A percentile compares a stretch with the other conserved stretches of the same genome.
These are phyloP conservation scores for Ligdia adustata DNA, from an alignment of 2,888 invertebrate genomes.

Conservation along the genomic window DNA sequence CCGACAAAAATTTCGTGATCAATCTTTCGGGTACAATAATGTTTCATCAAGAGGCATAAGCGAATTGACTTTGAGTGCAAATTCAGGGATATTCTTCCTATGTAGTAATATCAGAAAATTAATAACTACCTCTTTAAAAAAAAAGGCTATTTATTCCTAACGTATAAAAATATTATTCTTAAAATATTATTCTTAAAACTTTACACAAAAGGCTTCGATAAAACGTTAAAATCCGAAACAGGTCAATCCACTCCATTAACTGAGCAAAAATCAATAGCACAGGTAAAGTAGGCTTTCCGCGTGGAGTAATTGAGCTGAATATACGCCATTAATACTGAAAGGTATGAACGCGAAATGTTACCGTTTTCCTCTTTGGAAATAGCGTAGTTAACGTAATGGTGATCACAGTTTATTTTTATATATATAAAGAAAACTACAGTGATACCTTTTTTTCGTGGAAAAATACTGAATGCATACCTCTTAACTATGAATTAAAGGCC, in stretches of 20 bases:
- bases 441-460: too few species aligned
- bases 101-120: too few species aligned
- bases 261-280: constrained; percentile 38
- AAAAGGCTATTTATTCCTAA: too few species aligned
- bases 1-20: too few species aligned
- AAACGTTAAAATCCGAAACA: constrained; percentile 18
- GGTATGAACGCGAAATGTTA: constrained; percentile 24
- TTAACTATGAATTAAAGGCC: too few species aligned
- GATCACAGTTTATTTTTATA: neutral
- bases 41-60: too few species aligned
- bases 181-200: constrained; percentile 4
- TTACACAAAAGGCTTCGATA: constrained; percentile 12
- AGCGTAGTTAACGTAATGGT: neutral
- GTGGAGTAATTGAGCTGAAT: constrained; percentile 33
- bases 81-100: too few species aligned
- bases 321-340: constrained; percentile 36
- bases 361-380: neutral
- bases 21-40: too few species aligned
- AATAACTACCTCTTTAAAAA: too few species aligned
- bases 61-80: too few species aligned
- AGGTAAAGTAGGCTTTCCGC: constrained; percentile 37
- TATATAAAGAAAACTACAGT: too few species aligned
- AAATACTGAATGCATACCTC: too few species aligned
- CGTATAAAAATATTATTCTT: neutral
- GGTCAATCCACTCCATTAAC: constrained; percentile 41